Percentiles rank a stretch among this genome's conserved stretches.
Evolutionary conservation across 2,113 vertebrate genomes (phyloP).

Genomic region (Raphicerus campestris): DNA sequence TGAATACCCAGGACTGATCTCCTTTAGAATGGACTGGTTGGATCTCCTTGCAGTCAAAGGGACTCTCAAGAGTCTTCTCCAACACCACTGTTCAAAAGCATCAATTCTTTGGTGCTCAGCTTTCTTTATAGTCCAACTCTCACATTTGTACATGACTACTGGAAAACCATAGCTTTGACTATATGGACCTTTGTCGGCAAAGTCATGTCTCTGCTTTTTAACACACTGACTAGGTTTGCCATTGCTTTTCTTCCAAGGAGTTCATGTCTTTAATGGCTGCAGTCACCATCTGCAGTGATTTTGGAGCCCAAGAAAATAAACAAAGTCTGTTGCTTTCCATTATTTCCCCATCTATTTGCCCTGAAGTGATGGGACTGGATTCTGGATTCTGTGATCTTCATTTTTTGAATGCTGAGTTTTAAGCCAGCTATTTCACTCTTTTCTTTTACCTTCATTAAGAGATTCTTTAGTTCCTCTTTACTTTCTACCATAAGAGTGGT

Average conservation of each 20-base stretch:
- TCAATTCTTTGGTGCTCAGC: neutral
- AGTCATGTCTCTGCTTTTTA: neutral
- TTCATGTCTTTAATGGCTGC: neutral
- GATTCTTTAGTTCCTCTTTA: neutral
- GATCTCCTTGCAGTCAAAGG: neutral
- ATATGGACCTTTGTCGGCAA: fast-evolving
- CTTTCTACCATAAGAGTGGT: neutral
- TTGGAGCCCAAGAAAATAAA: neutral
- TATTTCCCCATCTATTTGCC: neutral
- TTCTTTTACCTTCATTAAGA: neutral
- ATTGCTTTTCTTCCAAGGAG: neutral
- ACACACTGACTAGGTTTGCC: neutral
- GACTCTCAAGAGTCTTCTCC: neutral
- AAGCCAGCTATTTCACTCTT: neutral
- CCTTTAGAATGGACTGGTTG: neutral
- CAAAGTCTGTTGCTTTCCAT: neutral
- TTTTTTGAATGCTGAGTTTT: neutral
- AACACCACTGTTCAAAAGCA: neutral
- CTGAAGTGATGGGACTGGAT: neutral
- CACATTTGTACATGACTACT: neutral
- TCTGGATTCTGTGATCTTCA: neutral
- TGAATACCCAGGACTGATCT: neutral
- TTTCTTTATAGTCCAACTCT: neutral
- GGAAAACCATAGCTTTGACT: neutral
- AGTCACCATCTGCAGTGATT: neutral